phyloP scores from a whole-genome alignment of 2,797 vertebrate species.

The Adelosebastes latens region DNA sequence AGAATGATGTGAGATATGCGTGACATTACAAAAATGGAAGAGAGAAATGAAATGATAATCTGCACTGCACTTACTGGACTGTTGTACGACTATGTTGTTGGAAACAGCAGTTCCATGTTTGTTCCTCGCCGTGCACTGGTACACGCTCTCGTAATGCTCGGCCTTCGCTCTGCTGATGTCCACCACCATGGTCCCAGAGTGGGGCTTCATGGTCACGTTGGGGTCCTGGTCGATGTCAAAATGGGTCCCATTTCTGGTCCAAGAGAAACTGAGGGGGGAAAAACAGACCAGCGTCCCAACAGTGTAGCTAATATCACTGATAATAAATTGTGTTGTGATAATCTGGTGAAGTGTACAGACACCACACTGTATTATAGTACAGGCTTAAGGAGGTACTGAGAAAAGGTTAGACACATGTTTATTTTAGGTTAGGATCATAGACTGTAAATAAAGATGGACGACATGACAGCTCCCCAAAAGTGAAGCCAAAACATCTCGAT shows the following conservation, averaged over 20 bases:
- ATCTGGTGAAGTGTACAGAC: background rate
- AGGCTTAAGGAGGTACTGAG: background rate
- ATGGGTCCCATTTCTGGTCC: constrained; percentile 95
- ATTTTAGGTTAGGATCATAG: background rate
- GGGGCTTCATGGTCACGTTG: constrained; percentile 88
- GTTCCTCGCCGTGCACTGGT: constrained; percentile 95
- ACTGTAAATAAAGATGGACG: too few relatives aligned
- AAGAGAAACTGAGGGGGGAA: constrained; percentile 88
- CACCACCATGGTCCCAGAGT: constrained; percentile 91
- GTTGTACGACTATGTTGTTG: constrained; percentile 90
- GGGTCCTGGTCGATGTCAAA: constrained; percentile 91
- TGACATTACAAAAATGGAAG: constrained; percentile 11
- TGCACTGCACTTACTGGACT: constrained; percentile 87
- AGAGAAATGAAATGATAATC: background rate
- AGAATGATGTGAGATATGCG: constrained; percentile 22
- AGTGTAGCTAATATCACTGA: background rate
- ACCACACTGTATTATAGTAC: background rate
- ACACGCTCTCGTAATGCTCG: constrained; percentile 92
- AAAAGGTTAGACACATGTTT: background rate
- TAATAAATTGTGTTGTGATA: background rate
- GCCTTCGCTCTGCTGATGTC: constrained; percentile 92
- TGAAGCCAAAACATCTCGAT: too few relatives aligned
- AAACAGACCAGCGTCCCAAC: background rate
- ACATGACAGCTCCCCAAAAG: too few relatives aligned
- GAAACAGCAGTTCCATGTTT: constrained; percentile 93